A percentile compares a stretch with the other conserved stretches of the same genome.
phyloP scores from a whole-genome alignment of 2,888 invertebrate species.

The Tiliacea aurago region DNA sequence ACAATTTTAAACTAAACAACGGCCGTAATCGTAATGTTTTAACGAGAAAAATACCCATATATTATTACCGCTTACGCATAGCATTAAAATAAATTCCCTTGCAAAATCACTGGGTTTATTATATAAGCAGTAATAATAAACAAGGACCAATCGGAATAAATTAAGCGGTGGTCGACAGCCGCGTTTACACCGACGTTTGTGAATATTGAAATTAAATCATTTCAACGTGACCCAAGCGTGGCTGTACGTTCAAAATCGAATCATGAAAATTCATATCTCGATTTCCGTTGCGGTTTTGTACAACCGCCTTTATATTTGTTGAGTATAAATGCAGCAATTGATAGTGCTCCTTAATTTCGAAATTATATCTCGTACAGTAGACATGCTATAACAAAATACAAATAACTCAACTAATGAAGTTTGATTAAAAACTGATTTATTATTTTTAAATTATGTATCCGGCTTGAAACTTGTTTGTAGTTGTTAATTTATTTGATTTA shows the following conservation, averaged over 20 bases:
- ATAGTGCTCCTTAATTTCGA: conserved; percentile 22
- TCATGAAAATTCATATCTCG: conserved; percentile 63
- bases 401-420: conserved; percentile 83
- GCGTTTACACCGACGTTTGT: conserved; percentile 81
- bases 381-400: conserved; percentile 72
- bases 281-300: conserved; percentile 40
- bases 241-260: conserved; percentile 52
- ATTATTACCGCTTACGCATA: conserved; percentile 70
- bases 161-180: conserved; percentile 79
- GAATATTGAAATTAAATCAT: conserved; percentile 88
- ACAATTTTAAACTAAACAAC: conserved; percentile 31
- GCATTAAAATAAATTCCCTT: conserved; percentile 80
- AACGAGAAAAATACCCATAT: conserved; percentile 68
- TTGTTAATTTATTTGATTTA: conserved; percentile 75
- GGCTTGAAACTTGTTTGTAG: conserved; percentile 68
- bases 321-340: conserved; percentile 33
- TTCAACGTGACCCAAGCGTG: conserved; percentile 78
- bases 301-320: neutral
- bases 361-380: conserved; percentile 35
- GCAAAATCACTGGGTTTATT: conserved; percentile 80
- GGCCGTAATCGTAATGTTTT: conserved; percentile 52
- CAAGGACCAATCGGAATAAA: conserved; percentile 84
- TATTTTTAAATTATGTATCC: conserved; percentile 76
- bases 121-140: conserved; percentile 83
- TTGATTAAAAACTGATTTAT: conserved; percentile 85